Conservation (phyloP, 2,113 vertebrate species). For the Pyxicephalus adspersus region DNA sequence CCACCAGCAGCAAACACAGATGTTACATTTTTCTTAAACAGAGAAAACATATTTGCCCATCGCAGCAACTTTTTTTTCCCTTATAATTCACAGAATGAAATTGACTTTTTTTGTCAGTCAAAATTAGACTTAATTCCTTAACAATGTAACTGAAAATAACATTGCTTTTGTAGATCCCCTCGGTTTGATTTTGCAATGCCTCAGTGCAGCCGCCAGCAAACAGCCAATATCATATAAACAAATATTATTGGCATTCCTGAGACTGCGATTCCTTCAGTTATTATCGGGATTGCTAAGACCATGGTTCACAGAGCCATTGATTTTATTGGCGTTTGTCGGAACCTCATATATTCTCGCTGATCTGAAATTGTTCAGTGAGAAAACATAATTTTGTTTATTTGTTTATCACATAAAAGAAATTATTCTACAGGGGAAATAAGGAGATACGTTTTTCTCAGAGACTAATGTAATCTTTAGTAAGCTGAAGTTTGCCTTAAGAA, state of each 20-base stretch:
- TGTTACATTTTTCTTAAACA: no score
- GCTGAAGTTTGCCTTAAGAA: no score
- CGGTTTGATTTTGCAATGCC: constrained; percentile 14
- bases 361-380: constrained; percentile 18
- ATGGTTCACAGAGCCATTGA: constrained; percentile 29
- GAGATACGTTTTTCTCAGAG: no score
- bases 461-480: no score
- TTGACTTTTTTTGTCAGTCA: no score
- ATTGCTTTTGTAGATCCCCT: background rate
- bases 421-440: no score
- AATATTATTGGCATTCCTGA: constrained; percentile 34
- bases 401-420: background rate
- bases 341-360: constrained; percentile 17
- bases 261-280: background rate
- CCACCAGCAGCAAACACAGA: no score
- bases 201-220: constrained; percentile 12
- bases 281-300: constrained; percentile 15
- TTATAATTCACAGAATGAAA: no score
- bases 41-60: no score
- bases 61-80: no score
- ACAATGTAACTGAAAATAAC: constrained; percentile 9
- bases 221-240: constrained; percentile 15
- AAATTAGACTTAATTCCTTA: background rate
- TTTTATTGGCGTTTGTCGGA: constrained; percentile 33
- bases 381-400: background rate